Evolutionary conservation across 2,888 invertebrate species (phyloP).

Genomic region (Unio pictorum): DNA sequence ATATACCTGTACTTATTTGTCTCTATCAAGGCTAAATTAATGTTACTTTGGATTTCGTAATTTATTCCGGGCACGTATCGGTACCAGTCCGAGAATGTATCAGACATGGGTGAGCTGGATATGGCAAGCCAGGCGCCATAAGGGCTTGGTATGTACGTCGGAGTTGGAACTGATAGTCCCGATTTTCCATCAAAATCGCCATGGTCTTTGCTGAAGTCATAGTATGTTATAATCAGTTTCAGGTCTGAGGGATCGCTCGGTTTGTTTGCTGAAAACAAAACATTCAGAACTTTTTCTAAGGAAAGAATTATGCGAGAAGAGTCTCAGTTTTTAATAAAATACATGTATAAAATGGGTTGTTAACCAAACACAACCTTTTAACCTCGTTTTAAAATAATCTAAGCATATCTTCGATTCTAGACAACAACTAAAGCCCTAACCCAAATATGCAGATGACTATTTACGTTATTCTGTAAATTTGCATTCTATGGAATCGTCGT

Average conservation of each 20-base stretch:
- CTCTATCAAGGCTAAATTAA: constrained; percentile 13
- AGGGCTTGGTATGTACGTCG: constrained; percentile 45
- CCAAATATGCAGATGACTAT: too few relatives aligned
- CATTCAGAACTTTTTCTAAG: too few relatives aligned
- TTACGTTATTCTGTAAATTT: too few relatives aligned
- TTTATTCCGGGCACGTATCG: constrained; percentile 17
- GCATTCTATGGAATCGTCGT: too few relatives aligned
- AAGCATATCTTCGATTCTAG: too few relatives aligned
- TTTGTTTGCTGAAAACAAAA: background rate
- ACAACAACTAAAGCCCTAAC: too few relatives aligned
- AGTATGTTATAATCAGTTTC: constrained; percentile 31
- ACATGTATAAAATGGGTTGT: too few relatives aligned
- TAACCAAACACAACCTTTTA: too few relatives aligned
- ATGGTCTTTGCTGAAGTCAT: constrained; percentile 40
- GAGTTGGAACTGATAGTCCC: constrained; percentile 23
- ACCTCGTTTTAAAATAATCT: too few relatives aligned
- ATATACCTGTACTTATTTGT: too few relatives aligned
- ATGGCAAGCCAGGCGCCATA: constrained; percentile 47
- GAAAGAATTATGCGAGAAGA: too few relatives aligned
- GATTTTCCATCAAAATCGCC: constrained; percentile 29
- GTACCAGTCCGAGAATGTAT: constrained; percentile 61
- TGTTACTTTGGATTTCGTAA: constrained; percentile 19
- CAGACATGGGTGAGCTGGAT: constrained; percentile 42
- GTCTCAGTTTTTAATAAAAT: too few relatives aligned
- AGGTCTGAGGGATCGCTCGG: constrained; percentile 20